A percentile compares a stretch with the other conserved stretches of the same genome.
Conservation (phyloP, 2,797 vertebrate species). For the Scolopax bukidnonensis region DNA sequence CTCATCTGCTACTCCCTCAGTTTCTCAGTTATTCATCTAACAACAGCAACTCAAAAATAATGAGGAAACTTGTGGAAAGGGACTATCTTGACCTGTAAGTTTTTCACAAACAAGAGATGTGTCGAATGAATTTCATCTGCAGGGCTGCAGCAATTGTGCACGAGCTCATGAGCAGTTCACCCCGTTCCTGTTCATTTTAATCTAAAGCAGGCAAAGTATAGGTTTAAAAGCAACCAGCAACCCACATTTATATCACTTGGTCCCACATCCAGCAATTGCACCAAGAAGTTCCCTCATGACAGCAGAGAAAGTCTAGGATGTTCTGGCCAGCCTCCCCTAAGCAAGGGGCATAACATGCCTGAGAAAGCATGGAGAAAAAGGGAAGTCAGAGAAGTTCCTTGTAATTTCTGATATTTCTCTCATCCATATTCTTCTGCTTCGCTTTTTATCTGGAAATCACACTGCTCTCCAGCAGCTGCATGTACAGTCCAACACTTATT, state of each 20-base stretch:
- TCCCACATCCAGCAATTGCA: not conserved
- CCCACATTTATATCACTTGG: not conserved
- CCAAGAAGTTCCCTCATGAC: not conserved
- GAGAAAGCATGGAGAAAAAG: not conserved
- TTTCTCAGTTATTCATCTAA: not conserved
- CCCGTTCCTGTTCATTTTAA: not conserved
- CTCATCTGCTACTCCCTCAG: not conserved
- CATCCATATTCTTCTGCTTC: not conserved
- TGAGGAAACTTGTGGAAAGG: constrained; percentile 6
- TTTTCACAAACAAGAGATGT: not conserved
- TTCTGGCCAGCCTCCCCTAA: not conserved
- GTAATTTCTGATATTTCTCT: not conserved
- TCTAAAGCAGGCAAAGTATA: not conserved
- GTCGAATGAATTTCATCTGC: not conserved
- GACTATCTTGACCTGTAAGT: constrained; percentile 28
- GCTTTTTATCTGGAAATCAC: not conserved
- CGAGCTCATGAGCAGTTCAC: not conserved
- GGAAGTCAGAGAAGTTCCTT: not conserved
- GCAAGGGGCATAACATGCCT: not conserved
- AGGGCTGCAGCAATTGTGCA: not conserved
- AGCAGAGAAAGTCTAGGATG: not conserved
- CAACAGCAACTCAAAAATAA: not conserved
- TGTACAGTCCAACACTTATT: not conserved
- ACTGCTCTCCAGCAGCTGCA: not conserved
- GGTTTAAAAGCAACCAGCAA: not conserved